These are phyloP conservation scores for Parelbella ahira DNA, from an alignment of 2,888 invertebrate genomes.

Conservation along the genomic window DNA sequence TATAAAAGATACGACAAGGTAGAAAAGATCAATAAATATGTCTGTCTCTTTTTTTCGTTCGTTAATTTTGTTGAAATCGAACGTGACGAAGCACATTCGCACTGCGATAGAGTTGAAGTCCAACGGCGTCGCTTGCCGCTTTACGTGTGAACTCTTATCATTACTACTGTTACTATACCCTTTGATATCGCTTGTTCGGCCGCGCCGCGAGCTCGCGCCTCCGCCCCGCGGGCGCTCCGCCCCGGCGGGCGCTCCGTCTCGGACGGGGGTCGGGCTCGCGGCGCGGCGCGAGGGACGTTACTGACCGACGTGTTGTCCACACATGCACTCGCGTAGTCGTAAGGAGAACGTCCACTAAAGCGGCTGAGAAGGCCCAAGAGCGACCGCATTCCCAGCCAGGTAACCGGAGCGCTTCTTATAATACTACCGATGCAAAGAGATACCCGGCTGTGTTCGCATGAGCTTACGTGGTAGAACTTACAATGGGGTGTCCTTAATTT, in stretches of 20 bases:
- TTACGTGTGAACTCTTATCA: slow-evolving; percentile 66
- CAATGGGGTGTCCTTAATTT: slow-evolving; percentile 52
- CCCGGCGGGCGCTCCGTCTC: no score
- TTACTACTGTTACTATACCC: slow-evolving; percentile 43
- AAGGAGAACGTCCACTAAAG: slow-evolving; percentile 81
- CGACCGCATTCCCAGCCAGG: slow-evolving; percentile 81
- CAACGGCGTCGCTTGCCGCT: slow-evolving; percentile 75
- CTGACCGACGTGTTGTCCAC: slow-evolving; percentile 79
- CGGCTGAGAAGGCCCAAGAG: slow-evolving; percentile 80
- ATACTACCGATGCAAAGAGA: slow-evolving; percentile 55
- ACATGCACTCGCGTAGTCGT: slow-evolving; percentile 80
- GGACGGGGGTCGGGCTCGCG: no score
- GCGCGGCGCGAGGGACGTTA: slow-evolving; percentile 58
- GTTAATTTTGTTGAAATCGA: no score
- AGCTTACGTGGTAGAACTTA: slow-evolving; percentile 61
- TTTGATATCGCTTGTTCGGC: slow-evolving; percentile 52
- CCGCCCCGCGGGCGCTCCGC: no score
- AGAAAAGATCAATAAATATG: no score
- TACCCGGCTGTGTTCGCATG: slow-evolving; percentile 66
- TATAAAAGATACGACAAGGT: no score
- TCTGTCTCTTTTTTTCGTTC: no score
- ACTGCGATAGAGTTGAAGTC: slow-evolving; percentile 60
- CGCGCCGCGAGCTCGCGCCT: slow-evolving; percentile 59
- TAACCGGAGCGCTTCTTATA: slow-evolving; percentile 72
- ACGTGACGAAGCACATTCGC: slow-evolving; percentile 54